Evolutionary conservation across 2,888 invertebrate species (phyloP).

Genomic region (Nowickia ferox): DNA sequence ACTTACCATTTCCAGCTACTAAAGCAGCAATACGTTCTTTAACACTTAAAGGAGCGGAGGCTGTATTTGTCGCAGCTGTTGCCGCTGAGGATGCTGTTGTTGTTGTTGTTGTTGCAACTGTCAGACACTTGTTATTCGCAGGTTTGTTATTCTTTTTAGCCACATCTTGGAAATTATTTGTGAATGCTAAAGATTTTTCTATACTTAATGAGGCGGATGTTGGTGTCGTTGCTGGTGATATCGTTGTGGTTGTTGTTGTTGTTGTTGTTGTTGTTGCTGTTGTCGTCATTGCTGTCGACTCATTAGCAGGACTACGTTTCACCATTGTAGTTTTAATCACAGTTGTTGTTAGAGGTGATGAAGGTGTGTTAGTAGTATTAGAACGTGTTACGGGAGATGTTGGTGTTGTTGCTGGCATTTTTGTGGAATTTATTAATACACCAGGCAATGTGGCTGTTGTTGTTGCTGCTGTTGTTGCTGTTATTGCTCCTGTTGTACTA

Average conservation of each 20-base stretch:
- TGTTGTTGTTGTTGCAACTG: constrained; percentile 58
- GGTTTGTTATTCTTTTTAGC: constrained; percentile 80
- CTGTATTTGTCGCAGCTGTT: constrained; percentile 73
- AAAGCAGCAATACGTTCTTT: constrained; percentile 81
- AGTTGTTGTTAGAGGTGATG: constrained; percentile 81
- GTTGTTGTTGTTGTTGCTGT: constrained; percentile 73
- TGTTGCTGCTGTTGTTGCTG: constrained; percentile 58
- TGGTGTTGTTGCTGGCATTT: constrained; percentile 75
- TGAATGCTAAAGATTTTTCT: constrained; percentile 67
- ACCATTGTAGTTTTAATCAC: constrained; percentile 82
- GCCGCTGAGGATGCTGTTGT: constrained; percentile 62
- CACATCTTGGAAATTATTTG: constrained; percentile 64
- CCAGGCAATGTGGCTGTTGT: constrained; percentile 59
- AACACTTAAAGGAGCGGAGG: constrained; percentile 75
- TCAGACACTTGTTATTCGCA: constrained; percentile 73
- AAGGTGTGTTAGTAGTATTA: constrained; percentile 75
- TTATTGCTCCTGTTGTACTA: constrained; percentile 23
- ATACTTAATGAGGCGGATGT: constrained; percentile 69
- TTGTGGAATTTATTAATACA: constrained; percentile 54
- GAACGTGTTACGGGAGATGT: constrained; percentile 72
- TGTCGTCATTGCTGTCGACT: constrained; percentile 74
- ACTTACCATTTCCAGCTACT: constrained; percentile 81
- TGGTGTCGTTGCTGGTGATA: constrained; percentile 74
- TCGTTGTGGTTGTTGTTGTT: constrained; percentile 72
- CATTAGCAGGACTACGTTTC: constrained; percentile 81